Evolutionary conservation across 1,140 invertebrate genomes (phyloP), one percentile per base, ranked within the genome.

Genomic region (Sycobia sp.): DNA sequence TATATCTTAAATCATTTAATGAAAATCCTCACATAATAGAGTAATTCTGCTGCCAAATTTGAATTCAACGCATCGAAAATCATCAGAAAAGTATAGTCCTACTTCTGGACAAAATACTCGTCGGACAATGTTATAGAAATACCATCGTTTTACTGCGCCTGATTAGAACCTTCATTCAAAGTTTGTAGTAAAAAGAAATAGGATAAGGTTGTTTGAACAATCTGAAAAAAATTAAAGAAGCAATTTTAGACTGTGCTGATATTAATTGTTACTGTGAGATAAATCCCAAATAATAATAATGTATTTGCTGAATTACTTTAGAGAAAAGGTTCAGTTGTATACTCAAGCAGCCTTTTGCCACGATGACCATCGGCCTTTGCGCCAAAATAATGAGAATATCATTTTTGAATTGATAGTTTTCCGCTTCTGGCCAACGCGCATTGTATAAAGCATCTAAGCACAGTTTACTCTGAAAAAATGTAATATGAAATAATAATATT

Each of bases 251-350:
- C 4, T 43, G 41, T 18, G 8, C 5, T 43, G 18, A 4, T 5
- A 20, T 14, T 18, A 5, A 43, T 18, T 43, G 16, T 18, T 20
- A 20, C 20, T 20, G 10, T 5, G 41, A 43, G 4, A 43, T 18
- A 20, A 20, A 43, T n/a, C n/a, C n/a, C n/a, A 2, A 10, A 22
- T 3, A 34, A 51, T 51, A n/a, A 36, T 49, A 47, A 63, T 41
- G n/a, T n/a, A n/a, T n/a, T n/a, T n/a, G n/a, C n/a, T n/a, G n/a
- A 34, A 22, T 53, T 65, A 73, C 72, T 53, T 59, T 49, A 1
- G 63, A 22, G 49, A 73, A 73, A 36, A 70, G 56, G 27, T 71
- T 66, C 39, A 72, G 29, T 7, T 69, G 67, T 18, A 74, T 57
- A 3, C 47, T 25, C 50, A 70, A 67, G 46, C 69, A 68, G 8